Evolutionary conservation across 2,888 invertebrate species (phyloP), one percentile per base, ranked within the genome.

Genomic region (Crossocerus cetratus): DNA sequence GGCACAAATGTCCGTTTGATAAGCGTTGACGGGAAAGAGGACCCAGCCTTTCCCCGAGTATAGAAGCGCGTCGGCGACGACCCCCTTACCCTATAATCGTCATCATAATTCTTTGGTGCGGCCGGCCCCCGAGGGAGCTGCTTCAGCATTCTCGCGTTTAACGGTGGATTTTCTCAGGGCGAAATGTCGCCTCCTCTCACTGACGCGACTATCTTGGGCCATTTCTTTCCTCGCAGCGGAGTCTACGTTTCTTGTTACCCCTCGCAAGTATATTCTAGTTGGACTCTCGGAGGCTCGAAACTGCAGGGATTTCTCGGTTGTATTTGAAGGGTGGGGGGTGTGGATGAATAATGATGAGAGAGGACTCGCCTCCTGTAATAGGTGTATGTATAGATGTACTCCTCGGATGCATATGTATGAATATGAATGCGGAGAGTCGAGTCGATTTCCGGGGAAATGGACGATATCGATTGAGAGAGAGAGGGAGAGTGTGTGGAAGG

Each of bases 271-370:
- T n/a, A n/a, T n/a, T n/a, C n/a, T n/a, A n/a, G n/a, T n/a, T n/a
- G n/a, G n/a, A n/a, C n/a, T n/a, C n/a, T n/a, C n/a, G n/a, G n/a
- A n/a, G n/a, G n/a, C n/a, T n/a, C n/a, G n/a, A n/a, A n/a, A n/a
- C n/a, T n/a, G 8, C 5, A 32, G 32, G 32, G 32, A 32, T 32
- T 32, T n/a, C n/a, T n/a, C n/a, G n/a, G n/a, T n/a, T n/a, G n/a
- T n/a, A n/a, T 80, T 70, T 71, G 74, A 74, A 57, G 69, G 69
- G 59, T 74, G 66, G 65, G 56, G 60, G 65, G 65, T 68, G 45
- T 66, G 68, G 62, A 82, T 82, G 82, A 82, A 81, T 81, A 81
- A 66, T 71, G 80, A 81, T 82, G 81, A 81, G 80, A 82, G 73
- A 65, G 64, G 73, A 77, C 73, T 69, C 4, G 60, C n/a, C n/a